Evolutionary conservation across 2,113 vertebrate genomes (phyloP).

Genomic region (Malurus melanocephalus): DNA sequence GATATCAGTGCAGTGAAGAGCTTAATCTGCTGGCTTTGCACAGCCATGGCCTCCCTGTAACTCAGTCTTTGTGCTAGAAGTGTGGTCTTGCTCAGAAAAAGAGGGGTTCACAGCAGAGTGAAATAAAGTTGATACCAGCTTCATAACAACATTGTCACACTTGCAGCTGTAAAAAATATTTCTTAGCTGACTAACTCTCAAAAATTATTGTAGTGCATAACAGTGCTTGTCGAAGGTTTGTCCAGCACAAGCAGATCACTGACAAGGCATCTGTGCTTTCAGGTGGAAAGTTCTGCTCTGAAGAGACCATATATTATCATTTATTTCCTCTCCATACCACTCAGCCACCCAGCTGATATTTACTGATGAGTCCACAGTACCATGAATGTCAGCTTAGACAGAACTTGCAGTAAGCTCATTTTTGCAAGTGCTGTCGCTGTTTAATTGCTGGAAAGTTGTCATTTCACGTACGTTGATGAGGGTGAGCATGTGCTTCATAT

Average conservation of each 20-base stretch:
- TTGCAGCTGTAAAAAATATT: background rate
- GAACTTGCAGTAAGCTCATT: constrained; percentile 26
- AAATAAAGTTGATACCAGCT: background rate
- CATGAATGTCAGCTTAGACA: background rate
- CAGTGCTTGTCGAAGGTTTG: background rate
- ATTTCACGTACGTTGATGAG: constrained; percentile 11
- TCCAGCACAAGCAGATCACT: background rate
- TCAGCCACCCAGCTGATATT: background rate
- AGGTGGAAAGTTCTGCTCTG: background rate
- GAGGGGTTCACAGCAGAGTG: background rate
- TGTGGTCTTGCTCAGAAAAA: background rate
- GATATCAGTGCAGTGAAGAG: background rate
- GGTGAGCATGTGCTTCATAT: constrained; percentile 41
- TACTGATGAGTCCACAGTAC: background rate
- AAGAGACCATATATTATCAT: background rate
- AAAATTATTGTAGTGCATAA: background rate
- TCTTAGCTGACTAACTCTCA: background rate
- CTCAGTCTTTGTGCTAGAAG: background rate
- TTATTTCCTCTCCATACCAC: background rate
- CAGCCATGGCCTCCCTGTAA: background rate
- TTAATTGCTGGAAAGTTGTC: background rate
- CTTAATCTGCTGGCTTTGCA: background rate
- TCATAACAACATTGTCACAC: background rate
- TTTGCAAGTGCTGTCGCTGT: constrained; percentile 8
- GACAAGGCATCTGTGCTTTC: background rate